phyloP scores from a whole-genome alignment of 2,797 vertebrate genomes.

The Nyctalus aviator region DNA sequence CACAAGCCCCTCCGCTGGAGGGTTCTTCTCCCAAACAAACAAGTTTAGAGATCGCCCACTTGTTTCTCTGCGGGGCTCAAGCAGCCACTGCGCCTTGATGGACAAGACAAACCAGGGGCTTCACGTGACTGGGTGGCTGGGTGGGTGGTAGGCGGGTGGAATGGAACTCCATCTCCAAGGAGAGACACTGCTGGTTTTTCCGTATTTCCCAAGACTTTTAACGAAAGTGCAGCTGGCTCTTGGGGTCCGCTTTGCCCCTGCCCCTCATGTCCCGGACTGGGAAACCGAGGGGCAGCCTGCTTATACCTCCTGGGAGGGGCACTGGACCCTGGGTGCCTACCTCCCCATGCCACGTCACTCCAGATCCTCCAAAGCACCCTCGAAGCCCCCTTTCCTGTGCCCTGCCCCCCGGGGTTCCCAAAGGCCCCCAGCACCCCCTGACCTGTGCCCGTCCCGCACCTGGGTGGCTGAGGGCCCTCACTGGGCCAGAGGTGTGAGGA shows the following conservation, averaged over 20 bases:
- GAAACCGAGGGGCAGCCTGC: not conserved
- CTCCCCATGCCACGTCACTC: not conserved
- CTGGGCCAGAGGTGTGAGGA: not conserved
- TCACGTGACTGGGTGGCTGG: not conserved
- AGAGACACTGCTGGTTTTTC: not conserved
- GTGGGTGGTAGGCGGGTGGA: not conserved
- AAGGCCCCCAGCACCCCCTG: not conserved
- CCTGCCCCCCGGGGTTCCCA: not conserved
- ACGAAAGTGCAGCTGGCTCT: not conserved
- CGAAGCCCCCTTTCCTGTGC: not conserved
- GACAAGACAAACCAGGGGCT: not conserved
- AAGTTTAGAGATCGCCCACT: not conserved
- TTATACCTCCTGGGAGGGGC: not conserved
- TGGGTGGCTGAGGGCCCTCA: not conserved
- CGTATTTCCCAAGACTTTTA: not conserved
- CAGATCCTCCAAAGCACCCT: not conserved
- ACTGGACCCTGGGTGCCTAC: not conserved
- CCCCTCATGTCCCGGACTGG: not conserved
- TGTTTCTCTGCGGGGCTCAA: not conserved
- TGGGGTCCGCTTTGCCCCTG: not conserved
- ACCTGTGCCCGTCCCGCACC: not conserved
- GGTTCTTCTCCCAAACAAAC: not conserved
- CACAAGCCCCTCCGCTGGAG: not conserved
- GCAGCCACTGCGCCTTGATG: not conserved
- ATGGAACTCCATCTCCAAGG: not conserved